Conservation (phyloP, 2,797 vertebrate species). For the Sus cebifrons region DNA sequence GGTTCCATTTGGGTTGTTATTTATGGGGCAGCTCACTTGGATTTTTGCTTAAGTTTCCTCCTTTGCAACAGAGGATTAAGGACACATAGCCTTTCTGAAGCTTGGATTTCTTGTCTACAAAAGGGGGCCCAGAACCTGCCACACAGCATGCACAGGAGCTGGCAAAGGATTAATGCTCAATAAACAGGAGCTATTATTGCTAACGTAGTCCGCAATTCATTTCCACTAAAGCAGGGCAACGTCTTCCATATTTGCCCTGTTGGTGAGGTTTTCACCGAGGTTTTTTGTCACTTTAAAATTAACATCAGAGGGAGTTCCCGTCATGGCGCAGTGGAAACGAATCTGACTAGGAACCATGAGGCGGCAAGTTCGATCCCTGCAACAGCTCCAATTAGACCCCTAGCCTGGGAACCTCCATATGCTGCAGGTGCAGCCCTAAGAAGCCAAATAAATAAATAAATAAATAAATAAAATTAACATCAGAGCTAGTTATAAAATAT, state of each 20-base stretch:
- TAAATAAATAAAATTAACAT: conserved; percentile 69
- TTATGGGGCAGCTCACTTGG: conserved; percentile 1
- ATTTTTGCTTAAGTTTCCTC: conserved; percentile 39
- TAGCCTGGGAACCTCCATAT: too few species aligned
- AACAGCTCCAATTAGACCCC: too few species aligned
- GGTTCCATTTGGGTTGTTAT: neutral
- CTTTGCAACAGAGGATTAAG: conserved; percentile 16
- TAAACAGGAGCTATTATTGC: neutral
- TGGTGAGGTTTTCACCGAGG: conserved; percentile 30
- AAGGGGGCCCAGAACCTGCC: neutral
- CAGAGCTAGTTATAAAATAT: conserved; percentile 69
- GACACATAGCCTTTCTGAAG: neutral
- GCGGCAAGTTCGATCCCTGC: too few species aligned
- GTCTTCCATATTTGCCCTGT: neutral
- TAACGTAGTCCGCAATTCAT: neutral
- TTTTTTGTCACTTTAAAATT: conserved; percentile 67
- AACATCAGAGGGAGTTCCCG: conserved; percentile 34
- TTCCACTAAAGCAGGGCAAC: neutral
- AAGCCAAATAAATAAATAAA: too few species aligned
- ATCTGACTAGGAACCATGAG: too few species aligned
- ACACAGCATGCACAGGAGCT: neutral
- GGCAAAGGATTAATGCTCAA: neutral
- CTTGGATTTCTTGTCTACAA: conserved; percentile 49
- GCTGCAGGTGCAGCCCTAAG: too few species aligned
- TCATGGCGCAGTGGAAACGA: too few species aligned